These are phyloP conservation scores for Myrmecobius fasciatus DNA, from an alignment of 2,113 vertebrate species.

Conservation along the genomic window DNA sequence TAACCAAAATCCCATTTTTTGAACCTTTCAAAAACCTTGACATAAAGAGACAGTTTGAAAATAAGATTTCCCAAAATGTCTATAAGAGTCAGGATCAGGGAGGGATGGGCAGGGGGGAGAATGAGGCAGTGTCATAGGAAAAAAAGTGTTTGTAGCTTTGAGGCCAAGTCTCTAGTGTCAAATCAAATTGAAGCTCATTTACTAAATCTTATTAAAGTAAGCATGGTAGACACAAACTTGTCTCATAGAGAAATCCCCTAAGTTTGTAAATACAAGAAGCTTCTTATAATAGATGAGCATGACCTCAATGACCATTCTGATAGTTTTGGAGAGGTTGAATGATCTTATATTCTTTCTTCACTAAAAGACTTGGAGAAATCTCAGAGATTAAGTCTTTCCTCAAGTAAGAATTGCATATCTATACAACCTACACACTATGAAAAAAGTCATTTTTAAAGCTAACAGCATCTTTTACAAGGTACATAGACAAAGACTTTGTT, in stretches of 20 bases:
- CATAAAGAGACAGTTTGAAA: constrained; percentile 15
- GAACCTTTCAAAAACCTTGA: constrained; percentile 25
- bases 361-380: neutral
- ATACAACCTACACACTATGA: neutral
- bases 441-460: neutral
- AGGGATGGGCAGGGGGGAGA: neutral
- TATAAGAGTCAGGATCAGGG: neutral
- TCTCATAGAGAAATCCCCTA: neutral
- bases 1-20: constrained; percentile 28
- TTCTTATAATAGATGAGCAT: neutral
- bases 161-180: neutral
- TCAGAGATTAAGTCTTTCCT: constrained; percentile 9
- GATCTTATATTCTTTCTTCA: neutral
- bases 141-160: neutral
- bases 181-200: neutral
- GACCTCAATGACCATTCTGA: neutral
- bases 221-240: neutral
- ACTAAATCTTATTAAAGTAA: neutral
- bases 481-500: neutral
- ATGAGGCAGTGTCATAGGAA: neutral
- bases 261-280: neutral
- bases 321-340: neutral
- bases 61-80: constrained; percentile 31
- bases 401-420: neutral
- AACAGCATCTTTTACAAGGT: neutral